Conservation (phyloP, 2,113 vertebrate species). For the Clarias batrachus region DNA sequence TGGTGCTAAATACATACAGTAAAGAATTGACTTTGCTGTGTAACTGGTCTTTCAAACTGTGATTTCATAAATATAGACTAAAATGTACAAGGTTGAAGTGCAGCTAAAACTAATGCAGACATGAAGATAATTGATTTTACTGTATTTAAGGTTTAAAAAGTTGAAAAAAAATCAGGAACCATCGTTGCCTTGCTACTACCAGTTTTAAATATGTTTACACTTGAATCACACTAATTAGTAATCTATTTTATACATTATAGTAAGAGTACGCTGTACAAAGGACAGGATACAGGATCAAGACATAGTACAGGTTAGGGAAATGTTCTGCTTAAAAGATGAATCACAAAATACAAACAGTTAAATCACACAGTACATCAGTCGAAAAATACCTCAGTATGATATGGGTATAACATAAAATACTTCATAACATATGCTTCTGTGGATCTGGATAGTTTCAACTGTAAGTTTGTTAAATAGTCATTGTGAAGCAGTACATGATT, state of each 20-base stretch:
- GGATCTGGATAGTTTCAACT: not conserved
- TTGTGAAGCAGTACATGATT: not conserved
- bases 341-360: conserved; percentile 46
- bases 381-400: conserved; percentile 33
- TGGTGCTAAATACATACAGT: not conserved
- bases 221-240: not conserved
- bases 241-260: conserved; percentile 35
- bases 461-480: not conserved
- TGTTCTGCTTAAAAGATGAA: conserved; percentile 52
- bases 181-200: not conserved
- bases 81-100: not conserved
- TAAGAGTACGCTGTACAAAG: conserved; percentile 50
- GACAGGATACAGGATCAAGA: conserved; percentile 21
- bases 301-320: conserved; percentile 42
- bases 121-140: not conserved
- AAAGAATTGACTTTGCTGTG: not conserved
- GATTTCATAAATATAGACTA: not conserved
- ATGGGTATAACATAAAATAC: conserved; percentile 29
- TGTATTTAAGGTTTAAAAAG: not conserved
- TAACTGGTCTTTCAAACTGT: not conserved
- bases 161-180: not conserved
- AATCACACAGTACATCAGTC: conserved; percentile 32
- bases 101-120: not conserved
- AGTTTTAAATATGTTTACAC: not conserved
- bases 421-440: conserved; percentile 20